Evolutionary conservation across 2,113 vertebrate species (phyloP).

Genomic region (Maccullochella peelii): DNA sequence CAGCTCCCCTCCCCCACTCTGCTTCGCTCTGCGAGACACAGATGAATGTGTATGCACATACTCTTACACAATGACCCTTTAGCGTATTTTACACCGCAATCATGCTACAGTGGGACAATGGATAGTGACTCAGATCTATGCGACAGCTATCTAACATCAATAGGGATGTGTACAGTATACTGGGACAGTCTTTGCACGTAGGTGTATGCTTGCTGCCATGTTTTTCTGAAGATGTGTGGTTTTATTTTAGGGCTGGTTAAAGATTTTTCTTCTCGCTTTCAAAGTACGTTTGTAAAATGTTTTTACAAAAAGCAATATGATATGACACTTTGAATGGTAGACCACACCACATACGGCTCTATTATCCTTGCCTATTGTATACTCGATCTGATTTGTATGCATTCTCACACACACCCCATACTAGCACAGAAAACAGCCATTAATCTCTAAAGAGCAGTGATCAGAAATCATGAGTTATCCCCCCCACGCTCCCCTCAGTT

Average conservation of each 20-base stretch:
- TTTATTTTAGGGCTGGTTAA: neutral
- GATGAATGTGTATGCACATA: constrained; percentile 29
- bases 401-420: neutral
- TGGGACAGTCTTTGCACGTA: accelerated
- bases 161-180: neutral
- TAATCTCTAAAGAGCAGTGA: constrained; percentile 11
- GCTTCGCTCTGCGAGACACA: constrained; percentile 18
- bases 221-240: neutral
- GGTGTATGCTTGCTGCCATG: accelerated
- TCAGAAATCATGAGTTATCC: neutral
- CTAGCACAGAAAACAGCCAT: neutral
- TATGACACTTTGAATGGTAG: neutral
- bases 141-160: constrained; percentile 34
- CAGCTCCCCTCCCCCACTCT: constrained; percentile 51
- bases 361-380: neutral
- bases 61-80: constrained; percentile 53
- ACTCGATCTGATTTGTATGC: neutral
- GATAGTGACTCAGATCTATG: constrained; percentile 60
- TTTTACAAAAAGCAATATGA: no score
- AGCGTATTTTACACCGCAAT: constrained; percentile 45
- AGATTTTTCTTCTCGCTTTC: neutral
- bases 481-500: neutral
- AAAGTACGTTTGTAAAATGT: no score
- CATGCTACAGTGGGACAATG: constrained; percentile 2
- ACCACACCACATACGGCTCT: neutral